These are phyloP conservation scores for Saxicola maurus DNA, from an alignment of 2,797 vertebrate species.

Conservation along the genomic window DNA sequence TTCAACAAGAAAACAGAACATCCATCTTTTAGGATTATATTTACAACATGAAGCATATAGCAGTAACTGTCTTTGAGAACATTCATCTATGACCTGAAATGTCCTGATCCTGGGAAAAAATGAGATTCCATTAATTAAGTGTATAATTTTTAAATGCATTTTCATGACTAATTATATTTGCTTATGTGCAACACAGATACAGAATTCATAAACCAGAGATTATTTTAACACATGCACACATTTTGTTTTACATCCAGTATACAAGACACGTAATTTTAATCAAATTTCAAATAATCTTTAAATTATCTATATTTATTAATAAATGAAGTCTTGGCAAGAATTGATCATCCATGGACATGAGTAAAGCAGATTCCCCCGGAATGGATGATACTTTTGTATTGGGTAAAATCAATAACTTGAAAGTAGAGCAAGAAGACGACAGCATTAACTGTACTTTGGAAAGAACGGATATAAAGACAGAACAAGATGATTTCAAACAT, in stretches of 20 bases:
- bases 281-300: conserved; percentile 3
- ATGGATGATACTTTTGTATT: conserved; percentile 55
- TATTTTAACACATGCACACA: background rate
- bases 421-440: conserved; percentile 65
- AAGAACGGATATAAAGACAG: conserved; percentile 74
- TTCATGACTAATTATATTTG: background rate
- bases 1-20: background rate
- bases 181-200: background rate
- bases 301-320: conserved; percentile 33
- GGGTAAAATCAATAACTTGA: conserved; percentile 57
- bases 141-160: background rate
- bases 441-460: conserved; percentile 35
- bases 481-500: conserved; percentile 77
- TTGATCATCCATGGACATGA: conserved; percentile 56
- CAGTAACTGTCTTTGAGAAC: background rate
- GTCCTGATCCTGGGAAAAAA: conserved; percentile 6
- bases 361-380: conserved; percentile 10
- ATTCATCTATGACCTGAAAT: background rate
- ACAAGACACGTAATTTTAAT: background rate
- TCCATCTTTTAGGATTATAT: background rate
- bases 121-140: conserved; percentile 5
- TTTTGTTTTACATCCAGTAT: background rate
- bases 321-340: conserved; percentile 24
- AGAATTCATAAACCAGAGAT: background rate
- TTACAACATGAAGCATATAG: background rate